Evolutionary conservation across 2,888 invertebrate species (phyloP).

Genomic region (Ormyrus pomaceus): DNA sequence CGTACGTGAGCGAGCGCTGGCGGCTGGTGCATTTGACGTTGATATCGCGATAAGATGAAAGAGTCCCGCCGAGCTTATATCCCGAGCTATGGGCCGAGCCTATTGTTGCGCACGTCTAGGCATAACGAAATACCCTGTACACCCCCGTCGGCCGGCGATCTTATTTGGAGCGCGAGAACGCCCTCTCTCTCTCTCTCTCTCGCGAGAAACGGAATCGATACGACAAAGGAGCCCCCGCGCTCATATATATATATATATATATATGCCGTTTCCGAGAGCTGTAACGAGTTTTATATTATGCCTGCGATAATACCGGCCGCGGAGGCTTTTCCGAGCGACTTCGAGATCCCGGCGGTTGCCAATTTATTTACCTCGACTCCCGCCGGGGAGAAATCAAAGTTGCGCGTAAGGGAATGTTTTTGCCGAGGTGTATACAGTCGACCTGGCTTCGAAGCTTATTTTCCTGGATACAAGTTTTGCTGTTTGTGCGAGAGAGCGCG

Average conservation of each 20-base stretch:
- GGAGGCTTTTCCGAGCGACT: too few relatives aligned
- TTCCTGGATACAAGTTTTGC: too few relatives aligned
- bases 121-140: conserved; percentile 69
- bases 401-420: too few relatives aligned
- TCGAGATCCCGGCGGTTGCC: too few relatives aligned
- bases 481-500: too few relatives aligned
- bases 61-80: conserved; percentile 68
- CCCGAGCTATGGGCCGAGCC: conserved; percentile 69
- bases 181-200: neutral
- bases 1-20: neutral
- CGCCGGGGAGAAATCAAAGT: too few relatives aligned
- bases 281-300: conserved; percentile 50
- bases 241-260: neutral
- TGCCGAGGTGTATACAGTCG: too few relatives aligned
- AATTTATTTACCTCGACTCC: too few relatives aligned
- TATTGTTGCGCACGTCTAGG: conserved; percentile 73
- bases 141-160: conserved; percentile 61
- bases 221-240: neutral
- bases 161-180: conserved; percentile 61
- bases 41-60: conserved; percentile 76
- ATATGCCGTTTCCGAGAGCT: conserved; percentile 16
- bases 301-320: conserved; percentile 19
- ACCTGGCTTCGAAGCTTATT: too few relatives aligned
- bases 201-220: conserved; percentile 34
- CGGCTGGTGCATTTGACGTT: conserved; percentile 75